Percentiles rank a stretch among this genome's conserved stretches.
phyloP scores from a whole-genome alignment of 92 coral and sea anemone genomes.

The Blastomussa wellsi region DNA sequence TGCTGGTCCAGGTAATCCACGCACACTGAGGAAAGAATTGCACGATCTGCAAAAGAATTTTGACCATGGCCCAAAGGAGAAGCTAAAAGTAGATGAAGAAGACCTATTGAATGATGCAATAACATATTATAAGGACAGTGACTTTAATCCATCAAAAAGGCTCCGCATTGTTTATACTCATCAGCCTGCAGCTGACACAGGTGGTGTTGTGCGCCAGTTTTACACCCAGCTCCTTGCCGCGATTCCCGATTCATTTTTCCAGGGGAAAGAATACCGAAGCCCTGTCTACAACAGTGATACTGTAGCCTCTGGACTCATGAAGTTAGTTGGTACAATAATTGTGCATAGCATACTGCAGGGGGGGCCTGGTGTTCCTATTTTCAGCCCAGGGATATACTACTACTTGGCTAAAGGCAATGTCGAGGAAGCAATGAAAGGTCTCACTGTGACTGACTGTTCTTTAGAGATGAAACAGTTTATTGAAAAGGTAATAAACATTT shows the following conservation, averaged over 20 bases:
- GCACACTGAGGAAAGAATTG: conserved; percentile 57
- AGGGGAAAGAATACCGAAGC: conserved; percentile 55
- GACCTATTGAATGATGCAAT: conserved; percentile 74
- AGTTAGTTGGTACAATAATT: conserved; percentile 66
- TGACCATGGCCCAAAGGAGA: conserved; percentile 57
- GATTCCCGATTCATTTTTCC: conserved; percentile 58
- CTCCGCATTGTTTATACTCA: conserved; percentile 56
- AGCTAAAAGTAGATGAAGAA: conserved; percentile 57
- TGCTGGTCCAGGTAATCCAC: conserved; percentile 18
- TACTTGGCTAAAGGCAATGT: conserved; percentile 63
- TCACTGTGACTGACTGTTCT: conserved; percentile 61
- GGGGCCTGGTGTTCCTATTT: conserved; percentile 70
- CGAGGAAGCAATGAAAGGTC: conserved; percentile 52
- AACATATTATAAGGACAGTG: too few species aligned
- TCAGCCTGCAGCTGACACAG: conserved; percentile 74
- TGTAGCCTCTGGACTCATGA: conserved; percentile 71
- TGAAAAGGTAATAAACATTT: conserved; percentile 38
- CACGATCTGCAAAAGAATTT: conserved; percentile 59
- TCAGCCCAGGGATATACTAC: conserved; percentile 66
- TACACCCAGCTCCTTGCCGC: conserved; percentile 62
- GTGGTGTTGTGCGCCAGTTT: conserved; percentile 70
- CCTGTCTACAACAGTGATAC: conserved; percentile 72
- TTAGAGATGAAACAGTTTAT: conserved; percentile 54
- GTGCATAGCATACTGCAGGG: conserved; percentile 71
- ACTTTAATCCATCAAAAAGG: conserved; percentile 60